Evolutionary conservation across 2,888 invertebrate genomes (phyloP).

Genomic region (Anaspis maculata): DNA sequence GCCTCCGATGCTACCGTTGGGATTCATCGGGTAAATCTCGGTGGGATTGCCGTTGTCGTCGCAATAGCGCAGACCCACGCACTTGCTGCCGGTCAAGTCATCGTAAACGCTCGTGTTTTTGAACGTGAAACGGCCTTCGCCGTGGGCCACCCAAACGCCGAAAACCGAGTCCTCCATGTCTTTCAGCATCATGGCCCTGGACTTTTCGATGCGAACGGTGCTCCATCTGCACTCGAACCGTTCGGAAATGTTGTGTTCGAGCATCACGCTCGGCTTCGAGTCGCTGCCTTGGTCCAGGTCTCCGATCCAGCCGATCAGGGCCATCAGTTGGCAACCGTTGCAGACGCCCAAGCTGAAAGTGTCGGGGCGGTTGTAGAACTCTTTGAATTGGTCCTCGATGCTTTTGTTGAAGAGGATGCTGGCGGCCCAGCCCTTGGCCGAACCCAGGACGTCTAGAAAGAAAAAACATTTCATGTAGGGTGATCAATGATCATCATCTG

Average conservation of each 20-base stretch:
- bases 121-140: slow-evolving; percentile 77
- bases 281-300: slow-evolving; percentile 31
- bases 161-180: slow-evolving; percentile 83
- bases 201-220: slow-evolving; percentile 51
- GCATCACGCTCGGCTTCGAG: slow-evolving; percentile 51
- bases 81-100: slow-evolving; percentile 48
- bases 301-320: slow-evolving; percentile 84
- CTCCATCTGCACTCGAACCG: slow-evolving; percentile 69
- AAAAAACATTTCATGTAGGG: neutral
- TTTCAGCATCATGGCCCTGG: slow-evolving; percentile 74
- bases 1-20: slow-evolving; percentile 82
- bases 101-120: slow-evolving; percentile 44
- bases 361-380: slow-evolving; percentile 63
- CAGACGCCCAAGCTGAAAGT: slow-evolving; percentile 97
- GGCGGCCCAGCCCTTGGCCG: slow-evolving; percentile 97
- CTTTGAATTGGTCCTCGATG: slow-evolving; percentile 66
- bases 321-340: slow-evolving; percentile 97
- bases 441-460: slow-evolving; percentile 79
- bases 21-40: slow-evolving; percentile 86
- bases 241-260: slow-evolving; percentile 83
- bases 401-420: slow-evolving; percentile 73
- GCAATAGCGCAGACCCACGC: slow-evolving; percentile 74
- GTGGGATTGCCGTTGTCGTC: slow-evolving; percentile 72
- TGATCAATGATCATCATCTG: neutral
- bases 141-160: slow-evolving; percentile 96